Percentiles rank a stretch among this genome's conserved stretches.
Conservation (phyloP, 2,113 vertebrate genomes). For the Ciconia stormi region DNA sequence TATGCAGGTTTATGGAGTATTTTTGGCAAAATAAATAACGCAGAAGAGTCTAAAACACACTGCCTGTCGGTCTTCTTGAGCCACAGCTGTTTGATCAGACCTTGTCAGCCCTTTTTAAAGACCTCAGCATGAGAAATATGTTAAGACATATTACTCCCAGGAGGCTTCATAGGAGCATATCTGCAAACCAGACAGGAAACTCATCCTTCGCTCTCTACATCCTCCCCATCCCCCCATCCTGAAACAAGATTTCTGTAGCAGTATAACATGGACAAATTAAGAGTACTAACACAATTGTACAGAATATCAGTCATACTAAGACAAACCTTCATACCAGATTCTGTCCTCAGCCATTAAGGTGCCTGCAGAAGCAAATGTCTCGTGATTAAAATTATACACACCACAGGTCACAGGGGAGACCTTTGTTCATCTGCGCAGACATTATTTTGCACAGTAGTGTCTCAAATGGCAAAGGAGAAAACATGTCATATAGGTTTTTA, state of each 20-base stretch:
- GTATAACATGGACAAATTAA: background rate
- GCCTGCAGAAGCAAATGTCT: background rate
- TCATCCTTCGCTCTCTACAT: background rate
- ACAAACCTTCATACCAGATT: background rate
- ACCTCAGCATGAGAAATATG: background rate
- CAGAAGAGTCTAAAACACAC: background rate
- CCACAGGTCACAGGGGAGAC: slow-evolving; percentile 18
- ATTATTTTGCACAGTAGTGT: slow-evolving; percentile 35
- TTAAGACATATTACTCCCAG: background rate
- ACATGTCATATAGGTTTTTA: slow-evolving; percentile 1
- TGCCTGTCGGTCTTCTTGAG: background rate
- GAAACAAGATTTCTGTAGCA: background rate
- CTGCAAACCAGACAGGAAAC: background rate
- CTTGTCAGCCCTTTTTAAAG: slow-evolving; percentile 14
- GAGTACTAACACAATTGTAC: background rate
- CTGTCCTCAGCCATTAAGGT: background rate
- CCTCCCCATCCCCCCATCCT: background rate
- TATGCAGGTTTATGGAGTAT: background rate
- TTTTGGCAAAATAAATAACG: background rate
- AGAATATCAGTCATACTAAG: background rate
- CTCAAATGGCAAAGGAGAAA: slow-evolving; percentile 42
- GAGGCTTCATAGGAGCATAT: background rate
- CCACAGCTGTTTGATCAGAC: background rate
- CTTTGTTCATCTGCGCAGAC: background rate
- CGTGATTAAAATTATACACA: slow-evolving; percentile 24